Evolutionary conservation across 2,113 vertebrate species (phyloP), one percentile per base, ranked within the genome.

Genomic region (Oryzias melastigma): DNA sequence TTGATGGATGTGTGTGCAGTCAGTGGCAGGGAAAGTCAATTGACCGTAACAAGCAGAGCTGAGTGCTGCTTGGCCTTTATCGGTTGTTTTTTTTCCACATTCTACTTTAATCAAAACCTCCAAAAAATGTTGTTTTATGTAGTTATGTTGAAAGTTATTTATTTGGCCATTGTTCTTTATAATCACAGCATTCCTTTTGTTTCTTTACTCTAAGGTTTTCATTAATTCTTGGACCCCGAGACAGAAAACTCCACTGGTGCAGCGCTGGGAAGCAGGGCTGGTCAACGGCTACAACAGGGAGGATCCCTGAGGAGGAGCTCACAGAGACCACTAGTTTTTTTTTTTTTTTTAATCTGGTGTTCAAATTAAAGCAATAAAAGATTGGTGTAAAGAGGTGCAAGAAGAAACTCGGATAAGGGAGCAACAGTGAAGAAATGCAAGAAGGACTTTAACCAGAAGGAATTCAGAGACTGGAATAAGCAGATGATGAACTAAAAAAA

Each of bases 201-300:
- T 27, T 59, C 25, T 68, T 62, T 48, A 45, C 29, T 25, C 53
- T 25, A 45, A 85, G 87, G 46, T 53, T 16, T 58, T 45, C 24
- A 67, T 65, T 55, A 69, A 53, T 35, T 66, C 71, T 16, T 57
- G 62, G 73, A 69, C 65, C 27, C 66, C 84, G 20, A 86, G 90
- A 55, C 85, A 88, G 58, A 90, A 85, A 65, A 87, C 53, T 24
- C 77, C 81, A 7, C 70, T 92, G 12, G 79, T 92, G 25, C 81
- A 89, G 53, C 85, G 75, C 64, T 93, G 92, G 92, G 91, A 92
- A 73, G 62, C 88, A 0, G 88, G 91, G 12, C 77, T 81, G 59
- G 52, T 90, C 66, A 89, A 88, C 22, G 83, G 84, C 18, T 74
- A 84, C 51, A 57, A 56, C 14, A 29, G 50, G 2, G 77, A 86